These are phyloP conservation scores for Microcebus murinus DNA, from an alignment of 2,113 vertebrate species.

Conservation along the genomic window DNA sequence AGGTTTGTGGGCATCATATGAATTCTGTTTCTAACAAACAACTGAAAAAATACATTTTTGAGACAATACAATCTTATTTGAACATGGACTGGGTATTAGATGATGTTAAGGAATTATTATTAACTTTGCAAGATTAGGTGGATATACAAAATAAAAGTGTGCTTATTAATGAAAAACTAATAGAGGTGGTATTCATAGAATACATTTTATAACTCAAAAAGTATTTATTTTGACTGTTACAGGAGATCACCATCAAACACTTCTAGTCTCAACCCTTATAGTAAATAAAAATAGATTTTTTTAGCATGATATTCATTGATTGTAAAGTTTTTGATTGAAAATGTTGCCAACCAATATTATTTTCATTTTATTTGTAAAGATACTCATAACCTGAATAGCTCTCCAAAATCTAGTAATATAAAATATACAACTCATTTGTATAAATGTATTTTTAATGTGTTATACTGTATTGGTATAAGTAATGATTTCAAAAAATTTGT, in stretches of 20 bases:
- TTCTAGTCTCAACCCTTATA: not conserved
- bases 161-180: not conserved
- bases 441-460: not conserved
- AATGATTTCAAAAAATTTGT: slow-evolving; percentile 60
- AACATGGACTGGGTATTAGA: not conserved
- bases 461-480: slow-evolving; percentile 26
- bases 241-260: not conserved
- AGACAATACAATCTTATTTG: not conserved
- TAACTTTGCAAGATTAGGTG: not conserved
- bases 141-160: not conserved
- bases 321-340: not conserved
- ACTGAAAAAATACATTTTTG: not conserved
- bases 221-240: not conserved
- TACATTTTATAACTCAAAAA: not conserved
- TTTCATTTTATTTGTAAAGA: not conserved
- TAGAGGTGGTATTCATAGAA: not conserved
- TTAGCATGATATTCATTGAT: not conserved
- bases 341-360: not conserved
- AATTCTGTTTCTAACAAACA: not conserved
- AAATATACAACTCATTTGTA: not conserved
- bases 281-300: not conserved
- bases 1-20: not conserved
- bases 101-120: not conserved
- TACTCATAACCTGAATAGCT: not conserved
- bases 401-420: not conserved